These are phyloP conservation scores for Musca vetustissima DNA, from an alignment of 1,140 invertebrate genomes.

Conservation along the genomic window DNA sequence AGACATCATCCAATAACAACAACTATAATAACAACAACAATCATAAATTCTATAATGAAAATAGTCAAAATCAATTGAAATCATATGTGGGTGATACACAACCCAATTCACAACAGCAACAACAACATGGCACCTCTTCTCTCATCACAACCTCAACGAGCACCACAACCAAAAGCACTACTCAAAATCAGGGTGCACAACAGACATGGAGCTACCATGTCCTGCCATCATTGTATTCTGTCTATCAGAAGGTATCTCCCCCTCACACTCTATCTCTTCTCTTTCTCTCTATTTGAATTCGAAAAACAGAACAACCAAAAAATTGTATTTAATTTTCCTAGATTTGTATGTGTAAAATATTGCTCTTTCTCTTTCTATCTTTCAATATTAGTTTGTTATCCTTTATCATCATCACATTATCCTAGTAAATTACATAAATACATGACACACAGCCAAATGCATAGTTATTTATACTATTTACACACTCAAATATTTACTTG, in stretches of 20 bases:
- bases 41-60: constrained; percentile 23
- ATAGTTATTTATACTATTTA: no score
- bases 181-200: constrained; percentile 54
- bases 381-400: no score
- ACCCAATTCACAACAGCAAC: constrained; percentile 38
- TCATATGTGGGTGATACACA: constrained; percentile 53
- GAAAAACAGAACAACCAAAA: no score
- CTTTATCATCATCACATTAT: no score
- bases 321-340: no score
- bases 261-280: no score
- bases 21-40: constrained; percentile 4
- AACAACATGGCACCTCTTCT: constrained; percentile 41
- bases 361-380: no score
- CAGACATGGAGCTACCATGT: constrained; percentile 81
- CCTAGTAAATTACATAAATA: no score
- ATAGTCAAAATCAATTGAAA: constrained; percentile 36
- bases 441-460: no score
- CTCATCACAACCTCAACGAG: constrained; percentile 36
- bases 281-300: no score
- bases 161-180: constrained; percentile 56
- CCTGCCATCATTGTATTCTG: constrained; percentile 76
- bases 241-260: constrained; percentile 75
- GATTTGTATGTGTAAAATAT: no score
- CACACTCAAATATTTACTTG: no score
- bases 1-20: constrained; percentile 33